Evolutionary conservation across 2,888 invertebrate genomes (phyloP).

Genomic region (Thera britannica): DNA sequence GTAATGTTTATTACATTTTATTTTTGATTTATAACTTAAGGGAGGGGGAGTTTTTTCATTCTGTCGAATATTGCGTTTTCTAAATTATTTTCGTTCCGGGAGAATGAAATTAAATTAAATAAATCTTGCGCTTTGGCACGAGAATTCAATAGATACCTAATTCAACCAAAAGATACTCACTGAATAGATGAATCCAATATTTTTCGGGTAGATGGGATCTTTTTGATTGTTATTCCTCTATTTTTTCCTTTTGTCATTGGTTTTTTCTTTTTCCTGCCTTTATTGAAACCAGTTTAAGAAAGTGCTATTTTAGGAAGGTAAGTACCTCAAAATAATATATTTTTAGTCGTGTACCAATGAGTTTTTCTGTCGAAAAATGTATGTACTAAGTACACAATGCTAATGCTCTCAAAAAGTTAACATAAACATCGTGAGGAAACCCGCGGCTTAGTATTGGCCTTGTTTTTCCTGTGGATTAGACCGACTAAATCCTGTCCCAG

Average conservation of each 20-base stretch:
- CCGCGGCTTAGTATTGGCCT: no score
- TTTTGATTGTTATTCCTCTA: conserved; percentile 6
- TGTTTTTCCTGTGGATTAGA: no score
- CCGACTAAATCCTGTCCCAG: no score
- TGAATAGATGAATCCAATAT: conserved; percentile 17
- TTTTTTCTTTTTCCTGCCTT: not conserved
- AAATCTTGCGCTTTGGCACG: conserved; percentile 45
- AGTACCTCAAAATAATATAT: no score
- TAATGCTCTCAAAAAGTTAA: no score
- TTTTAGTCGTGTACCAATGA: no score
- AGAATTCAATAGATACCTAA: conserved; percentile 37
- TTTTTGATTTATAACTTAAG: conserved; percentile 44
- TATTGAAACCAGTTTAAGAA: not conserved
- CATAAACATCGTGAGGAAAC: no score
- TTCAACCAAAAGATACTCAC: conserved; percentile 29
- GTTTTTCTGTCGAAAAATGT: no score
- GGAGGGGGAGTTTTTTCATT: conserved; percentile 32
- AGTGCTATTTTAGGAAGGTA: no score
- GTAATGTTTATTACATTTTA: conserved; percentile 46
- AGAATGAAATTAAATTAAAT: conserved; percentile 52
- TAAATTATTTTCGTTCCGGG: conserved; percentile 48
- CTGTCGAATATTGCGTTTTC: conserved; percentile 46
- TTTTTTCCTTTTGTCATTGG: not conserved
- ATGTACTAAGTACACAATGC: no score
- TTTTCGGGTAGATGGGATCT: conserved; percentile 6